A percentile compares a stretch with the other conserved stretches of the same genome.
These are phyloP conservation scores for Sinocyclocheilus rhinocerous DNA, from an alignment of 2,113 vertebrate species.

Conservation along the genomic window DNA sequence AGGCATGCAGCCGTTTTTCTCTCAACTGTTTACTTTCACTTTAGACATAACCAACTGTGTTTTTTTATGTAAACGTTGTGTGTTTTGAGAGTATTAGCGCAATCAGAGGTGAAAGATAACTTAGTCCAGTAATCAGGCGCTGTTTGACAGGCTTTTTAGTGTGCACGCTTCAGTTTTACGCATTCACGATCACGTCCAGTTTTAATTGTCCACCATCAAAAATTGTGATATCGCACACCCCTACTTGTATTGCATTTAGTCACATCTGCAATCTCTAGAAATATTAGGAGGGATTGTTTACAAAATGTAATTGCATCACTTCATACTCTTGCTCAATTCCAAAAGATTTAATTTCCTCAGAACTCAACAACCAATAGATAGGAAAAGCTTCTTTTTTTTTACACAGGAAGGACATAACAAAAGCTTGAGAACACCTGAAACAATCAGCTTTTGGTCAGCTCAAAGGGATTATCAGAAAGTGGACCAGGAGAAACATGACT, in stretches of 20 bases:
- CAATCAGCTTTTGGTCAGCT: slow-evolving; percentile 42
- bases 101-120: too few species aligned
- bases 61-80: too few species aligned
- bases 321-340: not conserved
- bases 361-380: not conserved
- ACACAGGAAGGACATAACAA: slow-evolving; percentile 10
- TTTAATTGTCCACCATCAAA: too few species aligned
- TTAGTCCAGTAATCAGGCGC: too few species aligned
- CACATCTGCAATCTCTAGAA: not conserved
- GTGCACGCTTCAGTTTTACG: too few species aligned
- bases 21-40: too few species aligned
- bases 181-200: too few species aligned
- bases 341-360: slow-evolving; percentile 1
- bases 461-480: slow-evolving; percentile 47
- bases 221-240: too few species aligned
- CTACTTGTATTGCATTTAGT: not conserved
- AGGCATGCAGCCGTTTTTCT: too few species aligned
- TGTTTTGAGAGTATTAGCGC: too few species aligned
- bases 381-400: not conserved
- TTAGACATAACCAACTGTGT: too few species aligned
- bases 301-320: not conserved
- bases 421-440: slow-evolving; percentile 40
- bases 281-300: not conserved
- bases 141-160: too few species aligned
- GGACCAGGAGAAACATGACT: slow-evolving; percentile 39